These are phyloP conservation scores for Nothoprocta perdicaria DNA, from an alignment of 2,113 vertebrate genomes.

Conservation along the genomic window DNA sequence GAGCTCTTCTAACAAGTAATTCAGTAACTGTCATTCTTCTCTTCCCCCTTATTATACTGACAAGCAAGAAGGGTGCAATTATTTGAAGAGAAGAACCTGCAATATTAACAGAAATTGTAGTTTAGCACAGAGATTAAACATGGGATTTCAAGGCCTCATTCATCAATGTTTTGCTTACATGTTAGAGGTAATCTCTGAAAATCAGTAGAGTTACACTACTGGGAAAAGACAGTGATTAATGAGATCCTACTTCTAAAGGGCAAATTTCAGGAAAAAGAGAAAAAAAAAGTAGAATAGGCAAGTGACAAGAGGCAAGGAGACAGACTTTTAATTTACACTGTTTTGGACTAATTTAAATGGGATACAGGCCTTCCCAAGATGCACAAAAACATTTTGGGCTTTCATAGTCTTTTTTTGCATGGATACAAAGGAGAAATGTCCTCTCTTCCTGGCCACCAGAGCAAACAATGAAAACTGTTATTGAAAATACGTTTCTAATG, in stretches of 20 bases:
- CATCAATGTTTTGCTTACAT: background rate
- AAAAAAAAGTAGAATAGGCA: background rate
- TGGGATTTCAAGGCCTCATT: conserved; percentile 32
- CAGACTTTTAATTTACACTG: background rate
- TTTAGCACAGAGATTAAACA: conserved; percentile 30
- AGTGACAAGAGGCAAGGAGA: background rate
- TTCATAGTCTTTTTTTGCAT: background rate
- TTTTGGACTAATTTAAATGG: background rate
- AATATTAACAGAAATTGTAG: conserved; percentile 40
- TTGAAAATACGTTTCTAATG: background rate
- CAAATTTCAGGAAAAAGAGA: conserved; percentile 13
- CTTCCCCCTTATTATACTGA: conserved; percentile 26
- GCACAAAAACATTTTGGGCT: background rate
- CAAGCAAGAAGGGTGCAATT: conserved; percentile 45
- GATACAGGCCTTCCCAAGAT: accelerated
- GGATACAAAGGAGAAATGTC: background rate
- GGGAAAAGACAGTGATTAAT: conserved; percentile 43
- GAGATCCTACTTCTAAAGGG: conserved; percentile 14
- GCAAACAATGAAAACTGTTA: conserved; percentile 4
- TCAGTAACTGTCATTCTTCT: background rate
- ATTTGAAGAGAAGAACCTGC: conserved; percentile 38
- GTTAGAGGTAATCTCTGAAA: conserved; percentile 40
- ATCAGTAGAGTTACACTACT: background rate
- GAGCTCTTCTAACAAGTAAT: conserved; percentile 2
- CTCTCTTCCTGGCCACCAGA: background rate